Evolutionary conservation across 1,140 invertebrate genomes (phyloP), one percentile per base, ranked within the genome.

Genomic region (Mizuhopecten yessoensis): DNA sequence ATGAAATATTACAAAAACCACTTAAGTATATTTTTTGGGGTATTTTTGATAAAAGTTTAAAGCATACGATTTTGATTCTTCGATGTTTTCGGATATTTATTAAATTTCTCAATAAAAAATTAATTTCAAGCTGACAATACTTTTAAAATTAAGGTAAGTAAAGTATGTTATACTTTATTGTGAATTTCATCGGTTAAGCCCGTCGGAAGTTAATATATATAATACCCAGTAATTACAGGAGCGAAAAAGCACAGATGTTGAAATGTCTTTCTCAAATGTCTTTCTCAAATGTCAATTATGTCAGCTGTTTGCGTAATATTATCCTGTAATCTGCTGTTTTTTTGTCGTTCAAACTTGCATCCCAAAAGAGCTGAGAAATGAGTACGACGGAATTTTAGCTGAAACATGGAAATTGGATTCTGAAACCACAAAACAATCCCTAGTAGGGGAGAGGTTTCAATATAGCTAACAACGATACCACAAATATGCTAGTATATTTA

Each of bases 341-440:
- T 2, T 13, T 15, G 20, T 49, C 20, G 20, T 23, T 49, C 20
- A n/a, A n/a, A n/a, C 13, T 20, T 49, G 45, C 15, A 20, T 49
- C 15, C 2, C 11, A 5, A 49, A 23, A 49, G 1, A 49, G 11
- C 45, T 49, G 45, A 49, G 20, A 49, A 49, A 49, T 9, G 20
- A 49, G 36, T 5, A 39, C 36, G 20, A 15, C 20, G n/a, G n/a
- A 23, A 9, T 29, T 75, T 75, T 75, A 1, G 15, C 57, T 75
- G 57, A 75, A 29, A 75, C 57, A 11, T 75, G 57, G 57, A 75
- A 75, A 29, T 75, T n/a, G 11, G 17, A 45, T 13, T 45, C 42
- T 29, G 57, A 75, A 75, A 75, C 57, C 57, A 75, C 57, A 75
- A n/a, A 75, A 75, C 57, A 75, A 75, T 75, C 57, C 57, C n/a